phyloP scores from a whole-genome alignment of 2,113 vertebrate genomes.

The Malurus melanocephalus region DNA sequence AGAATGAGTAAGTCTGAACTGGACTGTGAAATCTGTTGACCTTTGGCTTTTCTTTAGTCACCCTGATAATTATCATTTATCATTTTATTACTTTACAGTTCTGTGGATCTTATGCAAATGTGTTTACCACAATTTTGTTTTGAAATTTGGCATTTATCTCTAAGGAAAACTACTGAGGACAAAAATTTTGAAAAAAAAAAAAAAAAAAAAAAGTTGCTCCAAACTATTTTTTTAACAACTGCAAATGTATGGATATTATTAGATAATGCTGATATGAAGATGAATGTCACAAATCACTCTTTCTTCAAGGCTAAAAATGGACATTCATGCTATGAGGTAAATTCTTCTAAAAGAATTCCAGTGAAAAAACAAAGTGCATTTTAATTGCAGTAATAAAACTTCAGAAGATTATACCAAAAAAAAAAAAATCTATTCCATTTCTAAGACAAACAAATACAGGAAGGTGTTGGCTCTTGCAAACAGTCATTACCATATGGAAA shows the following conservation, averaged over 20 bases:
- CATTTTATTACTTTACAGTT: neutral
- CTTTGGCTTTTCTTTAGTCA: neutral
- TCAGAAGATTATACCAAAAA: neutral
- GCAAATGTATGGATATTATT: neutral
- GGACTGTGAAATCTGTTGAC: neutral
- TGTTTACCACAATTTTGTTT: neutral
- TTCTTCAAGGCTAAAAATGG: neutral
- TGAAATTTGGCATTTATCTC: neutral
- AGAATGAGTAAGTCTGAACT: neutral
- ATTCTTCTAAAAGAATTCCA: neutral
- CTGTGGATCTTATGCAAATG: neutral
- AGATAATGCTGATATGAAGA: neutral
- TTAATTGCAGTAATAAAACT: neutral
- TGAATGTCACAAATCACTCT: neutral
- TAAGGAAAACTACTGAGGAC: neutral
- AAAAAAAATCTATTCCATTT: neutral
- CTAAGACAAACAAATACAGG: neutral
- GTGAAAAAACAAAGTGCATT: neutral
- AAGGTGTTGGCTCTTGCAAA: neutral
- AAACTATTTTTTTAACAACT: neutral
- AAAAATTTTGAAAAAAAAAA: neutral
- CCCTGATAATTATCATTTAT: neutral
- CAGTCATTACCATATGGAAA: neutral
- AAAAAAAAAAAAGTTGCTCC: neutral
- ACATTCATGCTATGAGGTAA: neutral